Evolutionary conservation across 2,888 invertebrate genomes (phyloP).

Genomic region (Machimus atricapillus): DNA sequence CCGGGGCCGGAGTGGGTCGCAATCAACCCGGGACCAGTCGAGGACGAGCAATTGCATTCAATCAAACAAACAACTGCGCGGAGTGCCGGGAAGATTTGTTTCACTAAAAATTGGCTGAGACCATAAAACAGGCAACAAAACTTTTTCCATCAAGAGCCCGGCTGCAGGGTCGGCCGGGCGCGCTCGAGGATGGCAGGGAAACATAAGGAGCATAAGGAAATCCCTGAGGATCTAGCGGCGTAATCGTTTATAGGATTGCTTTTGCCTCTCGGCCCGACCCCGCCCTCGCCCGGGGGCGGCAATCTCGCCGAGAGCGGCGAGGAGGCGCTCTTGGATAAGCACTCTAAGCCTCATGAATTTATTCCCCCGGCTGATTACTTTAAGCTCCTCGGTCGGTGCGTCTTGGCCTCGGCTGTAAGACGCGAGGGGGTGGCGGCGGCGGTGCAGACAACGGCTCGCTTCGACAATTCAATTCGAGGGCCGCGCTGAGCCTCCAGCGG

Average conservation of each 20-base stretch:
- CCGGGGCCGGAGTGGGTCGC: not conserved
- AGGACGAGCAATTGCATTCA: constrained; percentile 47
- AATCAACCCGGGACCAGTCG: constrained; percentile 4
- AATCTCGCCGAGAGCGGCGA: not conserved
- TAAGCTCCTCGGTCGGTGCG: constrained; percentile 3
- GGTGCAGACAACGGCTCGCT: constrained; percentile 2
- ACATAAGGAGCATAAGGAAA: constrained; percentile 41
- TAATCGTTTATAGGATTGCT: constrained; percentile 52
- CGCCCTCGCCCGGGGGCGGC: not conserved
- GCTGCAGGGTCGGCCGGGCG: not conserved
- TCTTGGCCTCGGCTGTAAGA: not conserved
- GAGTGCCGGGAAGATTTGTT: constrained; percentile 45
- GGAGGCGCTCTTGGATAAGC: constrained; percentile 19
- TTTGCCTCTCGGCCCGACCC: constrained; percentile 41
- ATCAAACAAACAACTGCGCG: constrained; percentile 46
- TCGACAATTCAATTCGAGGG: not conserved
- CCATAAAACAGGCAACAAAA: constrained; percentile 47
- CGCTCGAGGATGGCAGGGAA: constrained; percentile 32
- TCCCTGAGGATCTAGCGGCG: constrained; percentile 51
- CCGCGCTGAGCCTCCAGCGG: not conserved
- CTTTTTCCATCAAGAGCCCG: constrained; percentile 45
- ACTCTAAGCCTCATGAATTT: constrained; percentile 42
- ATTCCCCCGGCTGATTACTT: constrained; percentile 41
- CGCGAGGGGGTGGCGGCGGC: not conserved
- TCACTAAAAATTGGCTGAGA: constrained; percentile 48